phyloP scores from a whole-genome alignment of 35 echinoderm and acorn worm species.

The Lytechinus variegatus region DNA sequence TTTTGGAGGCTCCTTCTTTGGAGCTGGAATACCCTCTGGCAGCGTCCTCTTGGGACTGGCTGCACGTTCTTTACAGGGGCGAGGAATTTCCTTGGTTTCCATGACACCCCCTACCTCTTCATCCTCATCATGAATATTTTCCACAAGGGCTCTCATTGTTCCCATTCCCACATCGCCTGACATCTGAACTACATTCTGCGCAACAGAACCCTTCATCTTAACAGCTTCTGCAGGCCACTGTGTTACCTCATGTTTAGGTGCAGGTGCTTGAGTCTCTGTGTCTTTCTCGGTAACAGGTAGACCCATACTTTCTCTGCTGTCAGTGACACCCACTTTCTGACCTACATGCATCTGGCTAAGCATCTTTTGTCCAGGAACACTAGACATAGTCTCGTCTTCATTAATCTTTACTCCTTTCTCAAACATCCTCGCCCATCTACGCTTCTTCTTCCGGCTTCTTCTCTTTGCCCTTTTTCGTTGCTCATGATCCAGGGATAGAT shows the following conservation, averaged over 20 bases:
- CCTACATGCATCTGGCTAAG: not conserved
- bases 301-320: not conserved
- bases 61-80: not conserved
- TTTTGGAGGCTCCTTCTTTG: conserved; percentile 14
- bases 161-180: not conserved
- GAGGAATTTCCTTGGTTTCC: conserved; percentile 46
- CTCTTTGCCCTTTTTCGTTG: conserved; percentile 25
- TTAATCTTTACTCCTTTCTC: not conserved
- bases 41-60: not conserved
- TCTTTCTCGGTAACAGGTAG: not conserved
- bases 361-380: not conserved
- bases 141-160: conserved; percentile 21
- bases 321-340: not conserved
- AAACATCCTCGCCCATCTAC: conserved; percentile 16
- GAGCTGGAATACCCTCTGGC: not conserved
- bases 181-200: not conserved
- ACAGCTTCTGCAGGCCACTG: conserved; percentile 37
- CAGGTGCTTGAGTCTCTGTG: not conserved
- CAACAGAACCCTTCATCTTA: conserved; percentile 30
- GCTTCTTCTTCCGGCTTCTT: conserved; percentile 30
- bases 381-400: not conserved
- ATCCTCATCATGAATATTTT: conserved; percentile 36
- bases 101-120: conserved; percentile 30
- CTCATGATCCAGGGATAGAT: not conserved
- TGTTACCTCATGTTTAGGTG: not conserved